Base-by-base conservation (phyloP, 2,797 vertebrate genomes). In the Syndactyla subalaris region DNA sequence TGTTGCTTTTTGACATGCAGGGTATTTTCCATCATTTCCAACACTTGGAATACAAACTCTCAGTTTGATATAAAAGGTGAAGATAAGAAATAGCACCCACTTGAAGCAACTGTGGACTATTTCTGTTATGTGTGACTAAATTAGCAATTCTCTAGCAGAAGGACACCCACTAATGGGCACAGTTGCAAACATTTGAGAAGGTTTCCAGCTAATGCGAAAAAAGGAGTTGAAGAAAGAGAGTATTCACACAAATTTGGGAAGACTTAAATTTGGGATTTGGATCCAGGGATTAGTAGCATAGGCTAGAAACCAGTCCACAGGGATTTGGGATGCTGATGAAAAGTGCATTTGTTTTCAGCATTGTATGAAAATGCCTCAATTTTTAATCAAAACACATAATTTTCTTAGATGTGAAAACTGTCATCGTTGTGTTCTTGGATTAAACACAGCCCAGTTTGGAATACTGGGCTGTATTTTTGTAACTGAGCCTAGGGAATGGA, bases 361-460 rank as follows among this genome's bases (percentile, higher is more conserved):
- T 22, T 71, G 61, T 43, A 13, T 39, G 62, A 83, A 89, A 72
- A 49, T 1, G 5, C 84, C 59, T 89, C 63, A 49, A 6, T 80
- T 61, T 65, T 80, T 89, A 85, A 91, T 80, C n/a, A 84, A 70
- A 86, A n/a, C 9, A 5, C 10, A 12, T 67, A 6, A 15, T 74
- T 93, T 95, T 95, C 71, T 89, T 77, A 88, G 61, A 85, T 14
- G 67, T 87, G 73, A 85, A 82, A 92, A 82, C 2, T 6, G 30
- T 75, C n/a, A n/a, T 59, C 65, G 67, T 91, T 77, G 62, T 92
- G 36, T 87, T 86, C 48, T 61, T 89, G 89, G 84, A 85, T 66
- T 68, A 95, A 95, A 91, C 78, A 71, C 38, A 48, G 68, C 49
- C 65, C 52, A 10, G 4, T 88, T 90, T 92, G 80, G 84, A 89